Percentiles rank a stretch among this genome's conserved stretches.
phyloP scores from a whole-genome alignment of 1,140 invertebrate genomes.

The Nilaparvata lugens region DNA sequence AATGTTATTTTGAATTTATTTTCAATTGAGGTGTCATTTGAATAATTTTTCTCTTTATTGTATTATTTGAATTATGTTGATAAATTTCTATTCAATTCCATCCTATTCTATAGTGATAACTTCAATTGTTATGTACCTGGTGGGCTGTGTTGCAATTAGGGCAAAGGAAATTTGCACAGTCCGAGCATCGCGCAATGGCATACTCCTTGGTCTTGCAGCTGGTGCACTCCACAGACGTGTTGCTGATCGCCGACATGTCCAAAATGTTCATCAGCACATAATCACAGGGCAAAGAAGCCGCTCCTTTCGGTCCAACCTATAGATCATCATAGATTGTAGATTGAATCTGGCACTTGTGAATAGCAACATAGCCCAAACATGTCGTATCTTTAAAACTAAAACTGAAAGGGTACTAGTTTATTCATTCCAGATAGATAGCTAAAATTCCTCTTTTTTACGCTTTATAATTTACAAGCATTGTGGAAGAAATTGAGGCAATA shows the following conservation, averaged over 20 bases:
- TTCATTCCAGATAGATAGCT: not conserved
- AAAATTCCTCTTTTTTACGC: not conserved
- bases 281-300: constrained; percentile 65
- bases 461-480: constrained; percentile 3
- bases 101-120: too few relatives aligned
- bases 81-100: too few relatives aligned
- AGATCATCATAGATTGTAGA: not conserved
- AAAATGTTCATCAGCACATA: constrained; percentile 76
- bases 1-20: too few relatives aligned
- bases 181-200: constrained; percentile 83
- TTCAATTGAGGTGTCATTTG: too few relatives aligned
- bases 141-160: constrained; percentile 89
- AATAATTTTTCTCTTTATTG: too few relatives aligned
- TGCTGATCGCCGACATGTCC: constrained; percentile 71
- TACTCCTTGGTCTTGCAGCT: constrained; percentile 82
- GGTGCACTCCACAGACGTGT: constrained; percentile 66
- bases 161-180: constrained; percentile 89
- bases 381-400: too few relatives aligned
- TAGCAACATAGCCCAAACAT: not conserved
- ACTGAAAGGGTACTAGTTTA: too few relatives aligned
- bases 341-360: not conserved
- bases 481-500: too few relatives aligned
- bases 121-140: too few relatives aligned
- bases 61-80: too few relatives aligned
- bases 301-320: constrained; percentile 57